These are phyloP conservation scores for Spisula solida DNA, from an alignment of 2,888 invertebrate species.

Conservation along the genomic window DNA sequence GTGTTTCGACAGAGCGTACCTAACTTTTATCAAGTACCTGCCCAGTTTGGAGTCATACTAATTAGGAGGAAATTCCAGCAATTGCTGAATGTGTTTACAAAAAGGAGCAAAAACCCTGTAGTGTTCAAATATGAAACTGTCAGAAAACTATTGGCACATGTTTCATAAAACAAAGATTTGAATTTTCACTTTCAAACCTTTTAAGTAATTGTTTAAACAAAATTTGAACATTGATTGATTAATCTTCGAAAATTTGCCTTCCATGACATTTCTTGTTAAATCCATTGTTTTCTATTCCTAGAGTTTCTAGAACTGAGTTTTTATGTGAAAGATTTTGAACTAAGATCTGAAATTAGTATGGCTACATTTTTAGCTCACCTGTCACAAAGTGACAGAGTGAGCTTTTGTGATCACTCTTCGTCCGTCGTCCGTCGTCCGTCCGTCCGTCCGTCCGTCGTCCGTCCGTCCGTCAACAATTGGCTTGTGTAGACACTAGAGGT, in stretches of 20 bases:
- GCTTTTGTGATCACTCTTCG: too few relatives aligned
- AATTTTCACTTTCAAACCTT: neutral
- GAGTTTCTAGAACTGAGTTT: neutral
- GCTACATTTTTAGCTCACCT: too few relatives aligned
- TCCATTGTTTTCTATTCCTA: neutral
- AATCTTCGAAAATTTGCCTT: too few relatives aligned
- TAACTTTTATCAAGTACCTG: constrained; percentile 8
- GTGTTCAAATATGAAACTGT: neutral
- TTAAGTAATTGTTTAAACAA: neutral
- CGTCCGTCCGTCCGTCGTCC: too few relatives aligned
- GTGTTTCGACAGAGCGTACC: neutral
- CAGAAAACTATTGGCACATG: neutral
- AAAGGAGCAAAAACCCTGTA: neutral
- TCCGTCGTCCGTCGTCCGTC: too few relatives aligned
- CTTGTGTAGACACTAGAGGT: too few relatives aligned
- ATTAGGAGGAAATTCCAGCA: neutral
- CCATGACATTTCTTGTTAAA: neutral
- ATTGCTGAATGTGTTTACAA: neutral
- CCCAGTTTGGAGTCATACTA: constrained; percentile 33
- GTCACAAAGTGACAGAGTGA: too few relatives aligned
- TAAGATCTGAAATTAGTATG: neutral
- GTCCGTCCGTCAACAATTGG: too few relatives aligned
- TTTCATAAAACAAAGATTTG: neutral
- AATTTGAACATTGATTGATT: too few relatives aligned
- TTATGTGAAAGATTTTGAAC: neutral